Base-by-base conservation (phyloP, 2,888 invertebrate genomes). In the Drosophila aldrichi region DNA sequence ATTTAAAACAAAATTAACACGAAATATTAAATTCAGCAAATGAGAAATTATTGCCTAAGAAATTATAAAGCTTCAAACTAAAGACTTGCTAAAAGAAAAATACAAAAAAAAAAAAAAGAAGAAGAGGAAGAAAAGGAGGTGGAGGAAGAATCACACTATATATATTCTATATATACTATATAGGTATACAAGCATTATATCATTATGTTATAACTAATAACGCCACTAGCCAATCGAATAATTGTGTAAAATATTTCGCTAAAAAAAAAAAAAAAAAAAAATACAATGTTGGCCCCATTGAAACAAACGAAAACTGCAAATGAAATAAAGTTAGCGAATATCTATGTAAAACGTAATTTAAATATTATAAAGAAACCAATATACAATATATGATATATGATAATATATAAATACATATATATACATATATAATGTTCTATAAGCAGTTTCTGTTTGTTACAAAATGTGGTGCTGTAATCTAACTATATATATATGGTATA, bases 391-490 rank as follows among this genome's bases (percentile, higher is more conserved):
- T 48, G n/a, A 49, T 49, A 49, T 32, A 49, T 18, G 25, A 10
- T 29, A 29, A 32, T 32, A 49, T 49, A 29, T n/a, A 59, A 48
- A 59, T 32, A 67, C 20, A 32, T 22, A 44, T 46, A 48, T 46
- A 25, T 48, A 54, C 51, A 60, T 48, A 54, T 54, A 60, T 46
- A 66, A 70, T 67, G 63, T 75, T 77, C 79, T 69, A 43, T 70
- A 74, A 63, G 67, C 69, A 71, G 69, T 81, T 71, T 68, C 52
- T 70, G 79, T 79, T 87, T 90, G 75, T 84, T 69, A 85, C 61
- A 71, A 77, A 71, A 74, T 79, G 88, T 90, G 90, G 90, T 90
- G 90, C 91, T 90, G 91, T 90, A 82, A 86, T 79, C 80, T 73
- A 82, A 40, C 77, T 76, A 74, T 73, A 74, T 36, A 32, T 49